phyloP scores from a whole-genome alignment of 2,888 invertebrate genomes.

The Mythimna albipuncta region DNA sequence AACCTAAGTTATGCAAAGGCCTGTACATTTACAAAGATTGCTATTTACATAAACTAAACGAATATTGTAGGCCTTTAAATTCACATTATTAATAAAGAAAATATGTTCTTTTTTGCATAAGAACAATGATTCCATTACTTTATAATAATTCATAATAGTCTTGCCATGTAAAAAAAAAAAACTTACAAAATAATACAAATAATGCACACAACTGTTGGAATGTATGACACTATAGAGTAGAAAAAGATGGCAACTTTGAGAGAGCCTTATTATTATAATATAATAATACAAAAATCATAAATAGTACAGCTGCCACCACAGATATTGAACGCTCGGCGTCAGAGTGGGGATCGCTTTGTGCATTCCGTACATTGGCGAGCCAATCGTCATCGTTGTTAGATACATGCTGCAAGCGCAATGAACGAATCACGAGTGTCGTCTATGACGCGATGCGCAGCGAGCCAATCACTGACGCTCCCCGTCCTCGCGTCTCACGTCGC shows the following conservation, averaged over 20 bases:
- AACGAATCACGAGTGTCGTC: too few species aligned
- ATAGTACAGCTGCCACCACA: background rate
- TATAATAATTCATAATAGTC: constrained; percentile 25
- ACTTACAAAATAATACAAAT: constrained; percentile 30
- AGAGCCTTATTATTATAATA: constrained; percentile 25
- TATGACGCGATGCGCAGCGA: too few species aligned
- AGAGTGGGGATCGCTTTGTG: too few species aligned
- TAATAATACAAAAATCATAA: constrained; percentile 4
- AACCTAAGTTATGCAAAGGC: background rate
- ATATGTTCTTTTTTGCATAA: constrained; percentile 17
- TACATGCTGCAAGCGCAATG: too few species aligned
- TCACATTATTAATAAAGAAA: constrained; percentile 21
- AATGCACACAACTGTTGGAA: constrained; percentile 37
- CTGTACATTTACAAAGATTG: constrained; percentile 7
- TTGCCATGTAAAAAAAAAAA: constrained; percentile 35
- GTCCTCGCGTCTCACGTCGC: too few species aligned
- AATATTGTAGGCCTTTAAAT: constrained; percentile 31
- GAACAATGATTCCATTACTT: constrained; percentile 19
- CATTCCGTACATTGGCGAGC: too few species aligned
- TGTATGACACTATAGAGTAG: constrained; percentile 33
- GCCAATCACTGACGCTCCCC: too few species aligned
- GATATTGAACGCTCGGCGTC: too few species aligned
- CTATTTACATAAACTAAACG: constrained; percentile 7
- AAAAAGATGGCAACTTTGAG: constrained; percentile 31
- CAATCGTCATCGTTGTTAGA: too few species aligned